phyloP scores from a whole-genome alignment of 2,888 invertebrate species.

The Galerucella calmariensis region DNA sequence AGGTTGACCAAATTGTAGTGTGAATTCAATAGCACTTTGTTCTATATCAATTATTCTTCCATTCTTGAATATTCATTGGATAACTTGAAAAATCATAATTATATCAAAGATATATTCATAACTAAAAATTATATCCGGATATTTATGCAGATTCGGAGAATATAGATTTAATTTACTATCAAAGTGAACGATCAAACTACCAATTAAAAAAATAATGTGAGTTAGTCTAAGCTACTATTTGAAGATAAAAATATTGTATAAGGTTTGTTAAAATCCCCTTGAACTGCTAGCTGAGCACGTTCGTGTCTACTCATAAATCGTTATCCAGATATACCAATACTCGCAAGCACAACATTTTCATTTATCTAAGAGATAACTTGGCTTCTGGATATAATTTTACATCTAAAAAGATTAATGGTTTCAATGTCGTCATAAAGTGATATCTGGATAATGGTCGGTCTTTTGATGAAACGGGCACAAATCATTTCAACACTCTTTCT shows the following conservation, averaged over 20 bases:
- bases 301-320: slow-evolving; percentile 36
- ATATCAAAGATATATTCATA: too few species aligned
- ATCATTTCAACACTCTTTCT: slow-evolving; percentile 59
- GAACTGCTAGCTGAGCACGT: slow-evolving; percentile 4
- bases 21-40: too few species aligned
- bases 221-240: neutral
- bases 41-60: too few species aligned
- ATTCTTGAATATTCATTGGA: too few species aligned
- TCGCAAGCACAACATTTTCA: slow-evolving; percentile 48
- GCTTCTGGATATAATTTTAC: slow-evolving; percentile 48
- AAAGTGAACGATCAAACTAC: too few species aligned
- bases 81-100: too few species aligned
- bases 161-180: too few species aligned
- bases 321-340: slow-evolving; percentile 43
- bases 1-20: too few species aligned
- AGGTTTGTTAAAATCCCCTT: neutral
- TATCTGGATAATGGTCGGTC: slow-evolving; percentile 46
- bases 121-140: too few species aligned
- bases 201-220: too few species aligned
- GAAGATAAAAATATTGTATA: neutral
- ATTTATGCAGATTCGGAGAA: too few species aligned
- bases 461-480: slow-evolving; percentile 53
- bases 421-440: slow-evolving; percentile 52
- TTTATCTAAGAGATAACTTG: slow-evolving; percentile 51
- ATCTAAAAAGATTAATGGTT: slow-evolving; percentile 52